Conservation (phyloP, 2,888 invertebrate genomes). For the Platerodrilus igneus region DNA sequence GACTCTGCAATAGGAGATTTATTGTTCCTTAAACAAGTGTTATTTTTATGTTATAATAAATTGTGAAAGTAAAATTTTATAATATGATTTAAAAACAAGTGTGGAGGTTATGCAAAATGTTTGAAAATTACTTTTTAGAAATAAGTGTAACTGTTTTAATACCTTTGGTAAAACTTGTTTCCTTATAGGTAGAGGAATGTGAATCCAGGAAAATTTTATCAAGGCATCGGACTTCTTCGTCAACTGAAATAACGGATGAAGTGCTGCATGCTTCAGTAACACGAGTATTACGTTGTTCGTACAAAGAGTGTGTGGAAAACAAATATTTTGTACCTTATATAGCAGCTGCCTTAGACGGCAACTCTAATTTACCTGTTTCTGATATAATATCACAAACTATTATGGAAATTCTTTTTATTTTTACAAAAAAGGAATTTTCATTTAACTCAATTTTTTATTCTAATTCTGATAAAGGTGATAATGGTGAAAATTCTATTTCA, state of each 20-base stretch:
- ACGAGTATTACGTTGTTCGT: slow-evolving; percentile 67
- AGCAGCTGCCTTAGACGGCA: slow-evolving; percentile 48
- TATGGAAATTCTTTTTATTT: slow-evolving; percentile 49
- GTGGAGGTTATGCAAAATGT: too few relatives aligned
- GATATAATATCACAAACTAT: slow-evolving; percentile 59
- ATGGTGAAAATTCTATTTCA: slow-evolving; percentile 41
- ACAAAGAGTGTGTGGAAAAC: slow-evolving; percentile 51
- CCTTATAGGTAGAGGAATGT: slow-evolving; percentile 55
- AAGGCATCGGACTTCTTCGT: slow-evolving; percentile 42
- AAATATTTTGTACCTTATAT: slow-evolving; percentile 50
- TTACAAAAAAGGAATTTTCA: slow-evolving; percentile 42
- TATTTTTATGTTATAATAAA: too few relatives aligned
- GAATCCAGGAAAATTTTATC: slow-evolving; percentile 49
- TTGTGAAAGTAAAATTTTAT: too few relatives aligned
- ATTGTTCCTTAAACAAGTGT: too few relatives aligned
- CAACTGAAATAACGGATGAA: slow-evolving; percentile 60
- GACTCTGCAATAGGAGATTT: too few relatives aligned
- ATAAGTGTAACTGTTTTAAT: too few relatives aligned
- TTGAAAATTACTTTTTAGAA: too few relatives aligned
- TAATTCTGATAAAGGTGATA: slow-evolving; percentile 38
- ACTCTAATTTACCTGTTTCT: slow-evolving; percentile 40
- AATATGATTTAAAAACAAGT: too few relatives aligned
- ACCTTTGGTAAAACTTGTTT: slow-evolving; percentile 9
- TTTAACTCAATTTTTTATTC: slow-evolving; percentile 36
- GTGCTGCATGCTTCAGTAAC: slow-evolving; percentile 62